Evolutionary conservation across 2,113 vertebrate genomes (phyloP).

Genomic region (Cyphomyrus discorhynchus): DNA sequence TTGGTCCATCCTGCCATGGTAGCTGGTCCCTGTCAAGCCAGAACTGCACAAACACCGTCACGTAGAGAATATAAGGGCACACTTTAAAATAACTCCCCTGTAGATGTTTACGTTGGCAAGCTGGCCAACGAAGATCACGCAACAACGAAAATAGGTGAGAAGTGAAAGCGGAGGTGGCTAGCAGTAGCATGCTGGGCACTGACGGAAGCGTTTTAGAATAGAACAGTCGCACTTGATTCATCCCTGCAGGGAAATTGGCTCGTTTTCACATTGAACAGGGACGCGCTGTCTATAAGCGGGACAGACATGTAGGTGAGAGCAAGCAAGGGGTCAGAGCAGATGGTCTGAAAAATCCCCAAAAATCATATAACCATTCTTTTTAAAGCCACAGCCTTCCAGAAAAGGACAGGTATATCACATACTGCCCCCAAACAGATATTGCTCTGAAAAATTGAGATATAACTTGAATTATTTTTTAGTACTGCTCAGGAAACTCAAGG

Average conservation of each 20-base stretch:
- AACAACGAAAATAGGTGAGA: neutral
- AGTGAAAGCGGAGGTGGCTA: neutral
- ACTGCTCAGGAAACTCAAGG: neutral
- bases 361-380: neutral
- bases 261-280: neutral
- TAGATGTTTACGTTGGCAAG: conserved; percentile 10
- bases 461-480: neutral
- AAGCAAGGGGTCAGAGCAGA: neutral
- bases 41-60: neutral
- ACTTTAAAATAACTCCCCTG: neutral
- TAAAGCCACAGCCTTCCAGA: neutral
- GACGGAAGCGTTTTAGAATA: neutral
- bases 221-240: neutral
- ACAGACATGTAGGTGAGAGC: neutral
- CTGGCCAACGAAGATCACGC: neutral
- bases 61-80: neutral
- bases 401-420: neutral
- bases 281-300: neutral
- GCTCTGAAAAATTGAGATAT: neutral
- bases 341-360: neutral
- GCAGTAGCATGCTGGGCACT: neutral
- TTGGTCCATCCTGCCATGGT: neutral
- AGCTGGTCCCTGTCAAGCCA: neutral
- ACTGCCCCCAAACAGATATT: neutral
- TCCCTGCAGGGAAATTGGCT: neutral